Percentiles rank a stretch among this genome's conserved stretches.
These are phyloP conservation scores for Hoplias malabaricus DNA, from an alignment of 2,113 vertebrate species.

Conservation along the genomic window DNA sequence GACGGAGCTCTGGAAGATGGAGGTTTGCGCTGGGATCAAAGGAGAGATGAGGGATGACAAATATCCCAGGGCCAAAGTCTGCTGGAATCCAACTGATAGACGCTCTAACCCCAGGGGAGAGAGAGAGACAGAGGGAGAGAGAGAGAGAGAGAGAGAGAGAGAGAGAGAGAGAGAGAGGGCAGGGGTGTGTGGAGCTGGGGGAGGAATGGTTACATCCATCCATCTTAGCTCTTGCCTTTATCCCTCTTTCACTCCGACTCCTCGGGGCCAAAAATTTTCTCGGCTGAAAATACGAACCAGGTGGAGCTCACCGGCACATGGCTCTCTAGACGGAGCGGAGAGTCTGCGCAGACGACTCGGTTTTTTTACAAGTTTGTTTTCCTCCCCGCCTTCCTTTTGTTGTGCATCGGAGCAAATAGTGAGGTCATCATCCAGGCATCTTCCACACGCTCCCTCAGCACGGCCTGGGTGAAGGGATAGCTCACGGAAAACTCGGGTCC, in stretches of 20 bases:
- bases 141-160: constrained; percentile 31
- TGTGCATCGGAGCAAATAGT: constrained; percentile 27
- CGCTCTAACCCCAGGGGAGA: constrained; percentile 13
- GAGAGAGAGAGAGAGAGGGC: too few relatives aligned
- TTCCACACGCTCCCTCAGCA: constrained; percentile 14
- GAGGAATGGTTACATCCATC: constrained; percentile 17
- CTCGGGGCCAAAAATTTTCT: constrained; percentile 20
- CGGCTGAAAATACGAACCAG: constrained; percentile 40
- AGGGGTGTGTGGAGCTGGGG: background rate
- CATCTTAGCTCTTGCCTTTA: constrained; percentile 13
- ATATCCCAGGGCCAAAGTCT: constrained; percentile 57
- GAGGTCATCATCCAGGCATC: constrained; percentile 52
- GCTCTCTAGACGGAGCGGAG: background rate
- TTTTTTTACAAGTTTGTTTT: constrained; percentile 2
- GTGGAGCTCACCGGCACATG: constrained; percentile 26
- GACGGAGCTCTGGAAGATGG: constrained; percentile 69
- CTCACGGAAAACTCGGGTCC: too few relatives aligned
- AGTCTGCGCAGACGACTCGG: background rate
- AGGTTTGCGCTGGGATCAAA: constrained; percentile 75
- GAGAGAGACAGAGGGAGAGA: constrained; percentile 14
- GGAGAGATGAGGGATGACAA: constrained; percentile 68
- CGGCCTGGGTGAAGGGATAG: too few relatives aligned
- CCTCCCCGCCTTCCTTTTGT: constrained; percentile 20
- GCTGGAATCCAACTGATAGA: constrained; percentile 56
- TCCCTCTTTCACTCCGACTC: background rate